Evolutionary conservation across 2,113 vertebrate species (phyloP).

Genomic region (Labrus mixtus): DNA sequence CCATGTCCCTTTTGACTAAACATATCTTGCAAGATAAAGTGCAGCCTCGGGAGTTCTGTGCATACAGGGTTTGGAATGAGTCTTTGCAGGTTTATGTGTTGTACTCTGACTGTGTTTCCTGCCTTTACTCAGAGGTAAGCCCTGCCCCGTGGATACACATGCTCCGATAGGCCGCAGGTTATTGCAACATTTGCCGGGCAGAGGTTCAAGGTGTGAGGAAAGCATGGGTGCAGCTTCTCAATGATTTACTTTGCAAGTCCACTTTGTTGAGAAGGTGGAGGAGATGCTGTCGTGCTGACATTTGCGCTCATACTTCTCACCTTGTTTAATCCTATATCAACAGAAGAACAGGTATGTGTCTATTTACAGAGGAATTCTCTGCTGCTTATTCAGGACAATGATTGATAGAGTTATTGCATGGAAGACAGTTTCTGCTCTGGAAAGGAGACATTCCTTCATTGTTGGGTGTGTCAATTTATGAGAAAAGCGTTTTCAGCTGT

Average conservation of each 20-base stretch:
- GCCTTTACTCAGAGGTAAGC: conserved; percentile 37
- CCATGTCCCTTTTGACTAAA: conserved; percentile 44
- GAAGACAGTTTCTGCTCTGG: conserved; percentile 37
- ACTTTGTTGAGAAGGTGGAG: conserved; percentile 16
- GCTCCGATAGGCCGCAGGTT: conserved; percentile 55
- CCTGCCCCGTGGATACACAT: conserved; percentile 65
- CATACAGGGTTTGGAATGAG: not conserved
- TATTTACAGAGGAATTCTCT: conserved; percentile 33
- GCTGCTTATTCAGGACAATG: conserved; percentile 48
- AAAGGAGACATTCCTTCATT: conserved; percentile 70
- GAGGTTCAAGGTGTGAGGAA: conserved; percentile 50
- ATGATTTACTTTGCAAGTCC: conserved; percentile 9
- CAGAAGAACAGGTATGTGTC: conserved; percentile 60
- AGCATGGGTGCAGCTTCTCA: conserved; percentile 36
- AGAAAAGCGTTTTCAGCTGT: conserved; percentile 68
- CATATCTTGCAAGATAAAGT: conserved; percentile 31
- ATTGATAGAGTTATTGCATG: conserved; percentile 56
- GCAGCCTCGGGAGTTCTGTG: conserved; percentile 20
- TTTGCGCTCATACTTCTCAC: not conserved
- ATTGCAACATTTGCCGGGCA: conserved; percentile 65
- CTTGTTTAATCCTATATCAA: conserved; percentile 42
- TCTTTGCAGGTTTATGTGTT: conserved; percentile 11
- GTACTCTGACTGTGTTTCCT: conserved; percentile 62
- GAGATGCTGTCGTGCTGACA: conserved; percentile 10
- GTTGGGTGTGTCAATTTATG: conserved; percentile 68